phyloP scores from a whole-genome alignment of 2,888 invertebrate species.

The Cephus spinipes region DNA sequence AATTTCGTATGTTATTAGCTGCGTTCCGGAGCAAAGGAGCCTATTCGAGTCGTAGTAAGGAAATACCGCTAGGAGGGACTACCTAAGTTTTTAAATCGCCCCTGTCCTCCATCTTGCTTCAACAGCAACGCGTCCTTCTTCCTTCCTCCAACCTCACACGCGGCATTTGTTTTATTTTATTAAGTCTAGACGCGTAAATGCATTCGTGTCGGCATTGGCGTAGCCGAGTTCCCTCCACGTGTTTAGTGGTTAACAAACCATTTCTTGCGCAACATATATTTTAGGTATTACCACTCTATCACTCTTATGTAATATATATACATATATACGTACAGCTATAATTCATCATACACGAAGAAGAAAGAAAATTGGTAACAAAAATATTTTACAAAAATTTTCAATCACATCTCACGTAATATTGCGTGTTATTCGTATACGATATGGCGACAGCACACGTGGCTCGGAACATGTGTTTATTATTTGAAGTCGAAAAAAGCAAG shows the following conservation, averaged over 20 bases:
- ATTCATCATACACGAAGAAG: neutral
- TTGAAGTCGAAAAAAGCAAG: slow-evolving; percentile 17
- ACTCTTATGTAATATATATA: neutral
- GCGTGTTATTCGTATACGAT: neutral
- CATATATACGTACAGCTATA: neutral
- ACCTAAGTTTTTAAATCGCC: slow-evolving; percentile 53
- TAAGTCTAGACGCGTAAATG: slow-evolving; percentile 66
- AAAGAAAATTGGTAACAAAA: neutral
- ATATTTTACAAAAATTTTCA: neutral
- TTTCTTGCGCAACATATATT: neutral
- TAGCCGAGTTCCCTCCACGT: slow-evolving; percentile 39
- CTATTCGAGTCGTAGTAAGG: slow-evolving; percentile 32
- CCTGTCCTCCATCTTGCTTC: slow-evolving; percentile 21
- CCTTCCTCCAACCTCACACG: slow-evolving; percentile 34
- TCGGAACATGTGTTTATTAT: neutral
- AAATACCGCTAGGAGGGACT: slow-evolving; percentile 50
- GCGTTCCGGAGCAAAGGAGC: neutral
- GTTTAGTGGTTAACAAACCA: slow-evolving; percentile 22
- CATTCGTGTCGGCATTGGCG: slow-evolving; percentile 51
- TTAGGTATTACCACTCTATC: no score
- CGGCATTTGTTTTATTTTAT: slow-evolving; percentile 64
- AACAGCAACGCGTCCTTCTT: slow-evolving; percentile 38
- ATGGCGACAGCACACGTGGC: neutral
- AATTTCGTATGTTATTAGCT: neutral
- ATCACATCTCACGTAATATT: neutral